A percentile compares a stretch with the other conserved stretches of the same genome.
These are phyloP conservation scores for Glyphotaelius pellucidus DNA, from an alignment of 2,888 invertebrate genomes.

Conservation along the genomic window DNA sequence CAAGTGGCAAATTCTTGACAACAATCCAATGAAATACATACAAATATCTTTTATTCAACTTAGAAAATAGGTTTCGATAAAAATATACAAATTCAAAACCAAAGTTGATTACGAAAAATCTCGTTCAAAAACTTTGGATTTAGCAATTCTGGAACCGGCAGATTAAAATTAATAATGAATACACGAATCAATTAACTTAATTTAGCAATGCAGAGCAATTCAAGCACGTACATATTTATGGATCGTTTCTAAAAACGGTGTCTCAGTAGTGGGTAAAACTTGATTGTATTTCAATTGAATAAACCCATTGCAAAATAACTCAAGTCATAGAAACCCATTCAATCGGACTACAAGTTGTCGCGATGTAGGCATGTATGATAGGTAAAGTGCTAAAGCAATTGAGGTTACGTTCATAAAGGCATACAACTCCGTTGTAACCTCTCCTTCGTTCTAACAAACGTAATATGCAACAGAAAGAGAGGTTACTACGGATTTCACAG, in stretches of 20 bases:
- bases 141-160: not conserved
- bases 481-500: not conserved
- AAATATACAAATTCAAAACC: not conserved
- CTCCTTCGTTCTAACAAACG: not conserved
- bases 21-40: not conserved
- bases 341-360: not conserved
- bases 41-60: not conserved
- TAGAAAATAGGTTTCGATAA: not conserved
- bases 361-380: not conserved
- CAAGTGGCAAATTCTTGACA: conserved; percentile 8
- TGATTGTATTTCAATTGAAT: not conserved
- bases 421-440: not conserved
- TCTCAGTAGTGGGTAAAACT: not conserved
- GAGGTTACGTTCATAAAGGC: conserved; percentile 32
- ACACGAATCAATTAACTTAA: not conserved
- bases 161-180: not conserved
- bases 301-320: not conserved
- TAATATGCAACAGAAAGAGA: not conserved
- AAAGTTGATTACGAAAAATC: not conserved
- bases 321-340: not conserved
- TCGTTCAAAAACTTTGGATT: not conserved
- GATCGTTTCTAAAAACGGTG: not conserved
- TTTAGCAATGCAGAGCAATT: not conserved
- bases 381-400: conserved; percentile 12
- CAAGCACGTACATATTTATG: not conserved